Percentiles rank a stretch among this genome's conserved stretches.
Evolutionary conservation across 1,140 invertebrate species (phyloP).

Genomic region (Eupristina koningsbergeri): DNA sequence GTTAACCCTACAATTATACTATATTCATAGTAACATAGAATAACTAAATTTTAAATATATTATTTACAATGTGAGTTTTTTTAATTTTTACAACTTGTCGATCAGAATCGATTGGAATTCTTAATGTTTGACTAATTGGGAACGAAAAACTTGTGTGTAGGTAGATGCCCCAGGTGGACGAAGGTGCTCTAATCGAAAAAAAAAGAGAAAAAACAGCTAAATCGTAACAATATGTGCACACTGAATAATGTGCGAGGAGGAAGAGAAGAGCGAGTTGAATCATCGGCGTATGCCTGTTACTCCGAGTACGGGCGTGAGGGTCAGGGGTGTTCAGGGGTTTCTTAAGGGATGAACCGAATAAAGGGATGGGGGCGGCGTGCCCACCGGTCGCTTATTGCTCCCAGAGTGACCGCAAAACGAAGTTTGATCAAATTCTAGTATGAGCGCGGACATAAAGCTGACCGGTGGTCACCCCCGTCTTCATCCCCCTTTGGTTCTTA

Average conservation of each 20-base stretch:
- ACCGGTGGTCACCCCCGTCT: slow-evolving; percentile 56
- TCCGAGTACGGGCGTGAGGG: too few relatives aligned
- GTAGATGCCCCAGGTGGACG: too few relatives aligned
- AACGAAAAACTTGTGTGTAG: too few relatives aligned
- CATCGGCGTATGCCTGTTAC: not conserved
- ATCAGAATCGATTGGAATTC: too few relatives aligned
- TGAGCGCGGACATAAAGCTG: slow-evolving; percentile 71
- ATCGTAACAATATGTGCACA: not conserved
- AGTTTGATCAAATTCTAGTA: slow-evolving; percentile 75
- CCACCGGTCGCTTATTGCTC: slow-evolving; percentile 69
- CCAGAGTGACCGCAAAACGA: slow-evolving; percentile 74
- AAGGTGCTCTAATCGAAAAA: too few relatives aligned
- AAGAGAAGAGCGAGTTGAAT: not conserved
- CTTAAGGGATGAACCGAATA: not conserved
- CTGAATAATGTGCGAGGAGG: not conserved
- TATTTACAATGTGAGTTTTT: too few relatives aligned
- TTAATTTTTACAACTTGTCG: too few relatives aligned
- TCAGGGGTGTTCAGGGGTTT: too few relatives aligned
- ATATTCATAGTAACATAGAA: too few relatives aligned
- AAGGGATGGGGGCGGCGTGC: not conserved
- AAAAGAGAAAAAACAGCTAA: not conserved
- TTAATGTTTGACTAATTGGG: too few relatives aligned
- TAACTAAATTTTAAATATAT: too few relatives aligned
- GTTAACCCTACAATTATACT: too few relatives aligned
- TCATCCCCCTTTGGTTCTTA: not conserved